phyloP scores from a whole-genome alignment of 2,113 vertebrate species.

The Pelodiscus sinensis region DNA sequence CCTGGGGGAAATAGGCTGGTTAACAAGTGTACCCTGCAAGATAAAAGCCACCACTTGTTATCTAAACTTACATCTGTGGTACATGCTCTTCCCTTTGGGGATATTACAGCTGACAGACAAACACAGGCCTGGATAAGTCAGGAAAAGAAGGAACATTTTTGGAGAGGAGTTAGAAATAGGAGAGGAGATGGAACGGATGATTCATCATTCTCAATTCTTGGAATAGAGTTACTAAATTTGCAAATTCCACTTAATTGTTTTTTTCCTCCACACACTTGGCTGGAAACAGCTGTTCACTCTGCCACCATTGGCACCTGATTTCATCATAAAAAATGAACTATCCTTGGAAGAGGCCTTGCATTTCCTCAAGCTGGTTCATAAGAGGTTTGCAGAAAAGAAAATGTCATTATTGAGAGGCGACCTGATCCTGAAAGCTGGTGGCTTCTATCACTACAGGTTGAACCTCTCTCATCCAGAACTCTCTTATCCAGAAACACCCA shows the following conservation, averaged over 20 bases:
- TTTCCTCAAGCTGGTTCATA: not conserved
- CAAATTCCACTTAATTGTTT: slow-evolving; percentile 40
- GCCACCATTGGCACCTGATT: not conserved
- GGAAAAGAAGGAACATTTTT: slow-evolving; percentile 21
- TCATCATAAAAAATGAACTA: not conserved
- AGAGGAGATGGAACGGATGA: slow-evolving; percentile 33
- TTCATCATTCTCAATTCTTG: slow-evolving; percentile 59
- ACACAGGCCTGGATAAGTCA: slow-evolving; percentile 5
- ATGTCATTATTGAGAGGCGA: not conserved
- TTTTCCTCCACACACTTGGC: slow-evolving; percentile 28
- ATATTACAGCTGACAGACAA: slow-evolving; percentile 8
- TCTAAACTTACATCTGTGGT: not conserved
- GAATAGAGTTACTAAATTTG: slow-evolving; percentile 76
- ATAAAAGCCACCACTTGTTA: not conserved
- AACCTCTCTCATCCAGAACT: too few relatives aligned
- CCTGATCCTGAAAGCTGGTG: not conserved
- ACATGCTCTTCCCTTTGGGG: not conserved
- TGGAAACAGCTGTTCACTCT: slow-evolving; percentile 67
- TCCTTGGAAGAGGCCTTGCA: not conserved
- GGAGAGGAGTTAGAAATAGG: slow-evolving; percentile 21
- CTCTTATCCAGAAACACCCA: too few relatives aligned
- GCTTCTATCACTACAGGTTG: not conserved
- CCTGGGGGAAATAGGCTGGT: not conserved
- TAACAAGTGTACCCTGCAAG: not conserved
- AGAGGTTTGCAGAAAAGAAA: not conserved